Evolutionary conservation across 2,888 invertebrate species (phyloP).

Genomic region (Drosophila algonquin): DNA sequence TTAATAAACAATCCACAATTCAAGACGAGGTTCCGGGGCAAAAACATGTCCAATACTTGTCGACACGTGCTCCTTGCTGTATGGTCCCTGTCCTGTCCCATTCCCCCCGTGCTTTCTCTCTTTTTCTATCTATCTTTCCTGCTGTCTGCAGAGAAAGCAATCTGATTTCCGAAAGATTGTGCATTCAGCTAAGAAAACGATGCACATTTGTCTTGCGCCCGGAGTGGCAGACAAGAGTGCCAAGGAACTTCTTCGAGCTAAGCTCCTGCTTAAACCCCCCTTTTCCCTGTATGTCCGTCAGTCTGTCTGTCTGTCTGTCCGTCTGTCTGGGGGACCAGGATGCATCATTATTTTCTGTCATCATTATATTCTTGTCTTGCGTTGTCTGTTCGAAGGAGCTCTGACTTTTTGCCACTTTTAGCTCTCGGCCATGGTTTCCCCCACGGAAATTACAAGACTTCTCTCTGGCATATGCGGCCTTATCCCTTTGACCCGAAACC

Average conservation of each 20-base stretch:
- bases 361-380: conserved; percentile 70
- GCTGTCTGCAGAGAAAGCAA: conserved; percentile 43
- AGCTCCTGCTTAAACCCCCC: not conserved
- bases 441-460: conserved; percentile 67
- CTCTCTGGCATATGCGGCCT: not conserved
- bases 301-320: conserved; percentile 22
- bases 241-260: not conserved
- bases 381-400: conserved; percentile 50
- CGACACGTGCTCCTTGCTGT: conserved; percentile 36
- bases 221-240: not conserved
- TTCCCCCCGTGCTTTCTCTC: too few species aligned
- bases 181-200: conserved; percentile 77
- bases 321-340: conserved; percentile 56
- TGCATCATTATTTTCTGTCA: conserved; percentile 80
- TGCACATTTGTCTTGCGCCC: conserved; percentile 57
- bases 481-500: conserved; percentile 6
- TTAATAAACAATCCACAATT: conserved; percentile 65
- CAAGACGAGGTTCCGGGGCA: conserved; percentile 40
- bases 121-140: not conserved
- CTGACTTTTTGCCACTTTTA: conserved; percentile 8
- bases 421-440: conserved; percentile 45
- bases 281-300: conserved; percentile 11
- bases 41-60: conserved; percentile 44
- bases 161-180: conserved; percentile 73
- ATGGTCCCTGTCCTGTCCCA: not conserved